These are phyloP conservation scores for Phengaris arion DNA, from an alignment of 2,888 invertebrate genomes.

Conservation along the genomic window DNA sequence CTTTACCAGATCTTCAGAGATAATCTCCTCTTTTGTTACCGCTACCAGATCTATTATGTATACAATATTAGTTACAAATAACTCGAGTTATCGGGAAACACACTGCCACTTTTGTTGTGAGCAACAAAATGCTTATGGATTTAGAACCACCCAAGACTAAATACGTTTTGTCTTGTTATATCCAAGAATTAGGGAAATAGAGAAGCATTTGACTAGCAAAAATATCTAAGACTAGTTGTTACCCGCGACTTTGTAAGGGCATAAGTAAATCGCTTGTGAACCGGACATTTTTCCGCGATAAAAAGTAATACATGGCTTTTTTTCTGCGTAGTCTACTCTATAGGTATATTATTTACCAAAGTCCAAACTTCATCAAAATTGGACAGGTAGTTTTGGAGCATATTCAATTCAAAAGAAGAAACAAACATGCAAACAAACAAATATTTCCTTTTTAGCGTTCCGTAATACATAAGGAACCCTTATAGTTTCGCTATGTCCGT, in stretches of 20 bases:
- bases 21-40: background rate
- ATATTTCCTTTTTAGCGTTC: too few relatives aligned
- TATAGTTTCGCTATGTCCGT: too few relatives aligned
- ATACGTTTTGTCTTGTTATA: background rate
- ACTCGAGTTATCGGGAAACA: background rate
- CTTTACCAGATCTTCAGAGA: background rate
- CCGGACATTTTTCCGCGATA: too few relatives aligned
- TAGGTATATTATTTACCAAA: too few relatives aligned
- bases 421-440: too few relatives aligned
- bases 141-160: background rate
- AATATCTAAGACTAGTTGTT: too few relatives aligned
- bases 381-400: too few relatives aligned
- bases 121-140: constrained; percentile 6
- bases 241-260: background rate
- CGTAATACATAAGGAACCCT: too few relatives aligned
- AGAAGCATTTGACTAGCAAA: background rate
- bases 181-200: background rate
- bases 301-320: too few relatives aligned
- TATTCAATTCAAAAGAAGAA: too few relatives aligned
- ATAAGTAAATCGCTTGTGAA: background rate
- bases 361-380: too few relatives aligned
- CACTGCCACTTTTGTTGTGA: background rate
- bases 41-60: background rate
- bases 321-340: too few relatives aligned
- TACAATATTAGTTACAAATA: constrained; percentile 14